phyloP scores from a whole-genome alignment of 2,888 invertebrate species.

The Himalopsyche anomala region DNA sequence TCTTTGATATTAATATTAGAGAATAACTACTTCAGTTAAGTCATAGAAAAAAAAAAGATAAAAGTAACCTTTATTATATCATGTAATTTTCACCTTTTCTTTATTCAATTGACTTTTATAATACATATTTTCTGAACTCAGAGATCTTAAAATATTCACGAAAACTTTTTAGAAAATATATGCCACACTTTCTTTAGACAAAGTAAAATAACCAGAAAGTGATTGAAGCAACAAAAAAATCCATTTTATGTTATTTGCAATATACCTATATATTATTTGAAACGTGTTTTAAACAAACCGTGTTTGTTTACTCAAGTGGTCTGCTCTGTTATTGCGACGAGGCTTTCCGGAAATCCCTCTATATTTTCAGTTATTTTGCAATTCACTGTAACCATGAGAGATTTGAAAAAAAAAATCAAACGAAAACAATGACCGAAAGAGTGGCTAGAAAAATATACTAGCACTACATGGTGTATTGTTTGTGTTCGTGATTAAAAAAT shows the following conservation, averaged over 20 bases:
- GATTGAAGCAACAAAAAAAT: neutral
- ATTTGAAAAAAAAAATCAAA: conserved; percentile 46
- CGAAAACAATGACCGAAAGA: conserved; percentile 46
- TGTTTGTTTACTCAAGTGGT: conserved; percentile 49
- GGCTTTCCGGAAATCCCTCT: conserved; percentile 25
- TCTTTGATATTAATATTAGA: too few species aligned
- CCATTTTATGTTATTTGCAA: neutral
- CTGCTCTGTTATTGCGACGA: conserved; percentile 46
- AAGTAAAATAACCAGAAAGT: neutral
- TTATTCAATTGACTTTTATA: too few species aligned
- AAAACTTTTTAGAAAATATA: neutral
- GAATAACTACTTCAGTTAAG: too few species aligned
- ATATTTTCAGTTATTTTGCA: conserved; percentile 45
- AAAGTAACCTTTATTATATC: too few species aligned
- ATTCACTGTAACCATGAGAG: conserved; percentile 43
- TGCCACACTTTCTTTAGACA: neutral
- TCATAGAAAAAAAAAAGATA: too few species aligned
- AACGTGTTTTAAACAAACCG: conserved; percentile 9
- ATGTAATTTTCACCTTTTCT: too few species aligned
- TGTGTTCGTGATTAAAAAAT: conserved; percentile 14
- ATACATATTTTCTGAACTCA: too few species aligned
- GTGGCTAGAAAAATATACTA: conserved; percentile 26
- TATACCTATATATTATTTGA: conserved; percentile 18
- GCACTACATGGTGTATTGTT: neutral
- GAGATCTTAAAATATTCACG: neutral